Percentiles rank a stretch among this genome's conserved stretches.
These are phyloP conservation scores for Luperina testacea DNA, from an alignment of 2,888 invertebrate genomes.

Conservation along the genomic window DNA sequence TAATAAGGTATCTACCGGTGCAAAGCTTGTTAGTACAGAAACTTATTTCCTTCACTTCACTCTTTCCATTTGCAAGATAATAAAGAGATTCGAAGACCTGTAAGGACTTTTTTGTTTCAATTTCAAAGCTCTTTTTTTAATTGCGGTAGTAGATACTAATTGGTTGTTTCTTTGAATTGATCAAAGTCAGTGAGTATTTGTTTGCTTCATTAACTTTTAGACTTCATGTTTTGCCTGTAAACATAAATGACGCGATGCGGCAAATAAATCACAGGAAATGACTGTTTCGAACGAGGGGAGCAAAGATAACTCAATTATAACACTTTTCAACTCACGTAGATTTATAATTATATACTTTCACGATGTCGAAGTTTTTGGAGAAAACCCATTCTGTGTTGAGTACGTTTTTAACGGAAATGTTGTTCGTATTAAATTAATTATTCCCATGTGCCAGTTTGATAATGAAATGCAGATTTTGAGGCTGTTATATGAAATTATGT, in stretches of 20 bases:
- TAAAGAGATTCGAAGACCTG: neutral
- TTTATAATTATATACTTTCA: neutral
- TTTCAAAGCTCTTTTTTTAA: no score
- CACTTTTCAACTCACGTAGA: conserved; percentile 7
- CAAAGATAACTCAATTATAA: conserved; percentile 26
- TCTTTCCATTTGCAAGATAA: conserved; percentile 36
- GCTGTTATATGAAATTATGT: conserved; percentile 45
- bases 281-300: conserved; percentile 1
- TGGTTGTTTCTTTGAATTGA: neutral
- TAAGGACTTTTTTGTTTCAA: neutral
- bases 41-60: conserved; percentile 36
- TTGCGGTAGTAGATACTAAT: neutral
- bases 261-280: conserved; percentile 9
- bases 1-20: conserved; percentile 35
- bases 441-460: conserved; percentile 28
- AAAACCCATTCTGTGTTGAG: neutral
- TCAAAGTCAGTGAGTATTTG: neutral
- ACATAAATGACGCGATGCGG: neutral
- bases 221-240: neutral
- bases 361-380: neutral
- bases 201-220: neutral
- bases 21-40: conserved; percentile 38
- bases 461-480: conserved; percentile 56
- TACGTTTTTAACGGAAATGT: conserved; percentile 28
- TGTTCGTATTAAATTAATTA: conserved; percentile 46